Conservation (phyloP, 2,888 invertebrate species). For the Luffia ferchaultella region DNA sequence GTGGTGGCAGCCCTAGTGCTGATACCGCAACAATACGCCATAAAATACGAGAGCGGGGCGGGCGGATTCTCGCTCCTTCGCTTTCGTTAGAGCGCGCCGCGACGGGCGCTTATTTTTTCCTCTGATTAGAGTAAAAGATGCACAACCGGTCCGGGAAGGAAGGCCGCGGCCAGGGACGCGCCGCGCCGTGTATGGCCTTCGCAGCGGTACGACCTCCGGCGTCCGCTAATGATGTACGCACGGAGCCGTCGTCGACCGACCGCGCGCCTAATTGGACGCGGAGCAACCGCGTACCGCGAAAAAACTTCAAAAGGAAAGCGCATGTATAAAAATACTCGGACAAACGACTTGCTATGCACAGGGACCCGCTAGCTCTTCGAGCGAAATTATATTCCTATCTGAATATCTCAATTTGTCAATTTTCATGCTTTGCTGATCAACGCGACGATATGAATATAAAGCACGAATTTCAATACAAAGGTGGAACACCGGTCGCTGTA, state of each 20-base stretch:
- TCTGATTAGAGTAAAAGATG: slow-evolving; percentile 62
- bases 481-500: neutral
- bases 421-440: no score
- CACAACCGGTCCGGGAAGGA: slow-evolving; percentile 56
- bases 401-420: no score
- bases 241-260: neutral
- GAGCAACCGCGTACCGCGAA: slow-evolving; percentile 23
- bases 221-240: slow-evolving; percentile 56
- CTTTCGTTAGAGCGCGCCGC: slow-evolving; percentile 50
- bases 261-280: slow-evolving; percentile 56
- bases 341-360: no score
- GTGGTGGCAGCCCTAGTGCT: no score
- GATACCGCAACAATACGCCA: no score
- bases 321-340: neutral
- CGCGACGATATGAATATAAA: neutral
- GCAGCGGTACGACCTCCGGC: slow-evolving; percentile 12
- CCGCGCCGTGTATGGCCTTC: slow-evolving; percentile 19
- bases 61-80: slow-evolving; percentile 46
- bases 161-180: slow-evolving; percentile 50
- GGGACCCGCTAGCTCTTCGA: no score
- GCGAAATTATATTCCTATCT: no score
- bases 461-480: neutral
- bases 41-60: slow-evolving; percentile 22
- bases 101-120: slow-evolving; percentile 39
- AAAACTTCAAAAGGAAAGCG: slow-evolving; percentile 38